phyloP scores from a whole-genome alignment of 2,113 vertebrate genomes.

The Noturus placidus region DNA sequence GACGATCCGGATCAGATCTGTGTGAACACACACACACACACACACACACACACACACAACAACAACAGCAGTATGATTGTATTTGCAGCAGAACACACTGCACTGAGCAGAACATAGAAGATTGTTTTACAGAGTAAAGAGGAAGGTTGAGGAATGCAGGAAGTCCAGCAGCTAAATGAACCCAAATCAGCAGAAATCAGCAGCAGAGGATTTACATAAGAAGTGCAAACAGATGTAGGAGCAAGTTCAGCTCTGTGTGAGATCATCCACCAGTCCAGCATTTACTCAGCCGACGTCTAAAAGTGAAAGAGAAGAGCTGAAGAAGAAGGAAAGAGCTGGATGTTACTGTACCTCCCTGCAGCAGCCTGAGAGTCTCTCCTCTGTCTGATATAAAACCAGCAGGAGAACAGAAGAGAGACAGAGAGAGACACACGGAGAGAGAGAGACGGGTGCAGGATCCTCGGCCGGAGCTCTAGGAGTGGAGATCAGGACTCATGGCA shows the following conservation, averaged over 20 bases:
- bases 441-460: not conserved
- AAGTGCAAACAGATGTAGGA: conserved; percentile 14
- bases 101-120: not conserved
- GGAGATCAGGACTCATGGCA: conserved; percentile 43
- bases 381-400: not conserved
- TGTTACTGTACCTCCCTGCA: conserved; percentile 29
- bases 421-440: not conserved
- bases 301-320: not conserved
- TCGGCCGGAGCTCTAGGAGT: not conserved
- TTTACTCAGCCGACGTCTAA: not conserved
- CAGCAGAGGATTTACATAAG: not conserved
- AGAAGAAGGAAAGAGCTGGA: conserved; percentile 23
- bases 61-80: too few relatives aligned
- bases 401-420: not conserved
- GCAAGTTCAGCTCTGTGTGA: not conserved
- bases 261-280: not conserved
- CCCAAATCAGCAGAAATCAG: not conserved
- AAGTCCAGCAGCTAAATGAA: not conserved
- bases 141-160: not conserved
- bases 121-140: not conserved
- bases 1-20: conserved; percentile 36
- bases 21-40: not conserved
- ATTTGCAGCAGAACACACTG: not conserved
- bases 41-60: too few relatives aligned
- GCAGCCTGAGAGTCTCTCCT: not conserved